These are phyloP conservation scores for Hemibagrus wyckioides DNA, from an alignment of 2,113 vertebrate species.

Conservation along the genomic window DNA sequence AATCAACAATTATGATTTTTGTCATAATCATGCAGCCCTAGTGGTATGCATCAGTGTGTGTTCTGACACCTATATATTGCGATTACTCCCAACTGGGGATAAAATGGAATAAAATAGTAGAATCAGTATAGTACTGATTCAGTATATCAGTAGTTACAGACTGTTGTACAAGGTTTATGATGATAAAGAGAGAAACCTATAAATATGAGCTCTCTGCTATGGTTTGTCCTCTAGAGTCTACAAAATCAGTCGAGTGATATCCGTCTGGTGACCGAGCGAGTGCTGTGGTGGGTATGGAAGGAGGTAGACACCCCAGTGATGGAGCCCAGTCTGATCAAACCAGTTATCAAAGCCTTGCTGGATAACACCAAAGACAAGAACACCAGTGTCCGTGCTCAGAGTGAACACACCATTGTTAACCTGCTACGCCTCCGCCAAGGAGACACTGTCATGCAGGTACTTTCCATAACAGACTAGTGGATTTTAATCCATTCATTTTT, in stretches of 20 bases:
- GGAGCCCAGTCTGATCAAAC: constrained; percentile 84
- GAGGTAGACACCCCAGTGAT: constrained; percentile 77
- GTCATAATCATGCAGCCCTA: no score
- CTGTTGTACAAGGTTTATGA: background rate
- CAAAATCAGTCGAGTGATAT: constrained; percentile 98
- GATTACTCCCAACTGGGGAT: background rate
- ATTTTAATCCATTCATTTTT: background rate
- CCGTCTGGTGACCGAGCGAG: constrained; percentile 89
- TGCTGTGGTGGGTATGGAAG: constrained; percentile 96
- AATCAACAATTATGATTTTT: no score
- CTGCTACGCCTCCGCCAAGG: constrained; percentile 87
- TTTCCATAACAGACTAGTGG: background rate
- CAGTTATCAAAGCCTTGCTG: constrained; percentile 90
- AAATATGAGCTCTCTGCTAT: constrained; percentile 3
- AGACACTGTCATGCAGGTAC: constrained; percentile 88
- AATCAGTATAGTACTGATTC: no score
- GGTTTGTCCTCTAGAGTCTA: constrained; percentile 79
- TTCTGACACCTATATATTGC: background rate
- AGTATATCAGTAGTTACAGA: background rate
- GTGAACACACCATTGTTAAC: constrained; percentile 92
- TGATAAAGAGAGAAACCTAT: background rate
- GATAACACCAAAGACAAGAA: constrained; percentile 99
- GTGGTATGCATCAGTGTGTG: no score
- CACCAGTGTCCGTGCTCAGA: constrained; percentile 91
- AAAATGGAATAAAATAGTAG: background rate